phyloP scores from a whole-genome alignment of 1,140 invertebrate species.

The Cherax quadricarinatus region DNA sequence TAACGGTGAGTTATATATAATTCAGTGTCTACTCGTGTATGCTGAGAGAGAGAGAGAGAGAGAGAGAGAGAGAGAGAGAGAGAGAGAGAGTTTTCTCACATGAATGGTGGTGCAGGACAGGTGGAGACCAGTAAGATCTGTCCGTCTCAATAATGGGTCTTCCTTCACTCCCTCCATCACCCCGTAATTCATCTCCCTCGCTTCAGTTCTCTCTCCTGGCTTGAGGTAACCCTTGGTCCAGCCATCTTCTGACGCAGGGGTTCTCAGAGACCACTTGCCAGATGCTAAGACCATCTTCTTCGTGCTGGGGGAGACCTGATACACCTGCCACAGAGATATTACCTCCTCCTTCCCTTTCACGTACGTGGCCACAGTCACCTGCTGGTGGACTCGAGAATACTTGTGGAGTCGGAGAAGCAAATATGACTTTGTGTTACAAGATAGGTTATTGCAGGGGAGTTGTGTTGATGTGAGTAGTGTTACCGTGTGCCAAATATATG shows the following conservation, averaged over 20 bases:
- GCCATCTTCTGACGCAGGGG: not conserved
- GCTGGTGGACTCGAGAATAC: not conserved
- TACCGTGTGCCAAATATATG: too few species aligned
- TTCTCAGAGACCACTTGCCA: constrained; percentile 10
- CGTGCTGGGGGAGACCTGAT: constrained; percentile 30
- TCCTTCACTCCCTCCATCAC: constrained; percentile 13
- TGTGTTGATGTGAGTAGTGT: too few species aligned
- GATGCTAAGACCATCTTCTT: constrained; percentile 8
- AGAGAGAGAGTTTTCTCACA: not conserved
- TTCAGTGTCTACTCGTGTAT: too few species aligned
- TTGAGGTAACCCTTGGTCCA: not conserved
- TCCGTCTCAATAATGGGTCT: constrained; percentile 27
- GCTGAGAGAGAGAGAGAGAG: too few species aligned
- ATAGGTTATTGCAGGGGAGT: too few species aligned
- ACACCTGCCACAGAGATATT: constrained; percentile 9
- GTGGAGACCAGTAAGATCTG: constrained; percentile 32
- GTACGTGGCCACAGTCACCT: constrained; percentile 30
- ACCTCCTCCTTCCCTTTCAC: not conserved
- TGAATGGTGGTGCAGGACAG: constrained; percentile 34
- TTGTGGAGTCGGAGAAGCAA: not conserved
- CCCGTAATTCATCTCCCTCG: not conserved
- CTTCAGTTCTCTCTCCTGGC: not conserved
- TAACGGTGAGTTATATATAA: too few species aligned
- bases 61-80: too few species aligned
- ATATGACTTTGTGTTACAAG: not conserved